These are phyloP conservation scores for Dyspetes luteomarginatus DNA, from an alignment of 2,888 invertebrate species.

Conservation along the genomic window DNA sequence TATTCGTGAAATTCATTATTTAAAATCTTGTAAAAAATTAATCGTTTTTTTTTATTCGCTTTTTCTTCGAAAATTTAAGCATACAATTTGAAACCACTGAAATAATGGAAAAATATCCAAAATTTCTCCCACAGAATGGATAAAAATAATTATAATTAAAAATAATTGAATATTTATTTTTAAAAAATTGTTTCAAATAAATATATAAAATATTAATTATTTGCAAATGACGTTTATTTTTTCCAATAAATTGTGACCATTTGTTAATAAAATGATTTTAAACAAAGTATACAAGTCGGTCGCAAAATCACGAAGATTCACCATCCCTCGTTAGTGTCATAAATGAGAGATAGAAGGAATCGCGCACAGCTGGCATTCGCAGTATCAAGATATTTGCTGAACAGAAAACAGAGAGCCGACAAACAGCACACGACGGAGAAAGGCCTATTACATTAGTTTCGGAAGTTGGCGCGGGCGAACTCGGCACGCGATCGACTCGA, in stretches of 20 bases:
- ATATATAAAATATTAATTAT: too few species aligned
- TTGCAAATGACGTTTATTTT: background rate
- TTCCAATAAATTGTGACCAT: background rate
- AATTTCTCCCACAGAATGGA: too few species aligned
- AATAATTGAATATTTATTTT: too few species aligned
- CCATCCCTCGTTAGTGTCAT: background rate
- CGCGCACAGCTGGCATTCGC: background rate
- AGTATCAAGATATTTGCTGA: conserved; percentile 19
- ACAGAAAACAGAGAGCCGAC: conserved; percentile 56
- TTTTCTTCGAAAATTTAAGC: too few species aligned
- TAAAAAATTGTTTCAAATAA: too few species aligned
- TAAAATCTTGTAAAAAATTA: too few species aligned
- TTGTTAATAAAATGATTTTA: background rate
- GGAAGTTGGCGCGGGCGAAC: conserved; percentile 57
- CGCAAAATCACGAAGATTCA: background rate
- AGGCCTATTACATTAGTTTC: conserved; percentile 66
- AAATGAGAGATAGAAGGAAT: background rate
- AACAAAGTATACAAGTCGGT: background rate
- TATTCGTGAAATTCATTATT: too few species aligned
- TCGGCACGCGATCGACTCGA: conserved; percentile 62
- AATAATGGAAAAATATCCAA: too few species aligned
- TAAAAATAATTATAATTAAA: too few species aligned
- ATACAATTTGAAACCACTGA: too few species aligned
- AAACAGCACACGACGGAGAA: conserved; percentile 62
- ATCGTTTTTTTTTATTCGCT: too few species aligned